Conservation (phyloP, 2,888 invertebrate genomes). For the Lasius fuliginosus region DNA sequence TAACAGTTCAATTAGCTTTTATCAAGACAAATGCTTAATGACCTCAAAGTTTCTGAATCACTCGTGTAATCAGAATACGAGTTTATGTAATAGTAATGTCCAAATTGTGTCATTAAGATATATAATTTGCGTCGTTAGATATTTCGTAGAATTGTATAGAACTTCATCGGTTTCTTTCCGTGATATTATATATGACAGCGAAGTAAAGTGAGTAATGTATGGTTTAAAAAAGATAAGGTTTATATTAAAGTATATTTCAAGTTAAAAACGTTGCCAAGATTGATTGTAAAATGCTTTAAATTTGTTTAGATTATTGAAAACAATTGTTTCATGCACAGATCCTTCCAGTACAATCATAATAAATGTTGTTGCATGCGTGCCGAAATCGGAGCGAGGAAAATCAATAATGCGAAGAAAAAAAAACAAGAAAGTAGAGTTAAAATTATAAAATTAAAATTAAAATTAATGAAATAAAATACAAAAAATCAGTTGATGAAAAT, state of each 20-base stretch:
- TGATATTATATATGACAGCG: neutral
- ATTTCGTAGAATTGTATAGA: constrained; percentile 30
- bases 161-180: neutral
- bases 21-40: constrained; percentile 72
- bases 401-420: neutral
- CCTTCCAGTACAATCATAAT: neutral
- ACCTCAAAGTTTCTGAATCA: constrained; percentile 68
- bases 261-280: neutral
- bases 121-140: constrained; percentile 44
- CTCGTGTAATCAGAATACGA: constrained; percentile 73
- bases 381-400: neutral
- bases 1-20: constrained; percentile 39
- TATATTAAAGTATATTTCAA: neutral
- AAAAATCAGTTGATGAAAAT: neutral
- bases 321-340: neutral
- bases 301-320: neutral
- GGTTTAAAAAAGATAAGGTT: neutral
- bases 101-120: constrained; percentile 64
- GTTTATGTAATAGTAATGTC: constrained; percentile 76
- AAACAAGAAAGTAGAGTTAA: neutral
- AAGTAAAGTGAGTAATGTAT: neutral
- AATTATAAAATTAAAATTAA: constrained; percentile 6
- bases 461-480: neutral
- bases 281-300: neutral
- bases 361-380: neutral